These are phyloP conservation scores for Tenthredo amoena DNA, from an alignment of 2,888 invertebrate species.

Conservation along the genomic window DNA sequence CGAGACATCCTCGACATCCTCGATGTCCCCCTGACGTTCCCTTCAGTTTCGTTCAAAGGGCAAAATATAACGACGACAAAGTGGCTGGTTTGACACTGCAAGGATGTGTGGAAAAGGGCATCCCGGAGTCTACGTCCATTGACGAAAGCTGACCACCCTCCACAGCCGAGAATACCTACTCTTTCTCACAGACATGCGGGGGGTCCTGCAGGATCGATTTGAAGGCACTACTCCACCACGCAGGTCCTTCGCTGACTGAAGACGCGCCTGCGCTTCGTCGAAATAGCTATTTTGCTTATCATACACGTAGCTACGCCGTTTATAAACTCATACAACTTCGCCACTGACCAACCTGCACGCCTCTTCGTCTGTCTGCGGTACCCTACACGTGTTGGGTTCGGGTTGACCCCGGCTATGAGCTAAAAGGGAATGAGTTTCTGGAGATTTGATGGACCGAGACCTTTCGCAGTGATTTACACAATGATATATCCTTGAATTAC, in stretches of 20 bases:
- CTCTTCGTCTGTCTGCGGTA: constrained; percentile 51
- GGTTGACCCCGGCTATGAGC: constrained; percentile 22
- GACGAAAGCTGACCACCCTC: constrained; percentile 58
- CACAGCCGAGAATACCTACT: constrained; percentile 56
- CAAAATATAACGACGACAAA: constrained; percentile 19
- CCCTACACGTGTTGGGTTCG: constrained; percentile 56
- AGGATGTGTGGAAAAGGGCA: neutral
- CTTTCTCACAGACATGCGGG: constrained; percentile 62
- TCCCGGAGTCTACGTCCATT: constrained; percentile 51
- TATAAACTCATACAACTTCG: constrained; percentile 41
- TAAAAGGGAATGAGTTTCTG: neutral
- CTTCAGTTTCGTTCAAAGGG: constrained; percentile 19
- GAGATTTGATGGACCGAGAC: constrained; percentile 48
- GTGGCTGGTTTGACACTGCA: constrained; percentile 3
- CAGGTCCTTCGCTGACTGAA: constrained; percentile 50
- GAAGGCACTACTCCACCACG: constrained; percentile 57
- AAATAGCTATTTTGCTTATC: constrained; percentile 32
- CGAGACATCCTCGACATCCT: neutral
- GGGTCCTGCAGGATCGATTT: constrained; percentile 66
- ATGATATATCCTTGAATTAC: constrained; percentile 4
- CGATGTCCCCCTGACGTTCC: neutral
- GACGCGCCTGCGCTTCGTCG: constrained; percentile 41
- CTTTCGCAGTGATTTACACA: constrained; percentile 17
- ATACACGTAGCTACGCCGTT: constrained; percentile 26
- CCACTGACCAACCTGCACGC: constrained; percentile 23